Evolutionary conservation across 1,140 invertebrate species (phyloP), one percentile per base, ranked within the genome.

Genomic region (Leptopilina clavipes): DNA sequence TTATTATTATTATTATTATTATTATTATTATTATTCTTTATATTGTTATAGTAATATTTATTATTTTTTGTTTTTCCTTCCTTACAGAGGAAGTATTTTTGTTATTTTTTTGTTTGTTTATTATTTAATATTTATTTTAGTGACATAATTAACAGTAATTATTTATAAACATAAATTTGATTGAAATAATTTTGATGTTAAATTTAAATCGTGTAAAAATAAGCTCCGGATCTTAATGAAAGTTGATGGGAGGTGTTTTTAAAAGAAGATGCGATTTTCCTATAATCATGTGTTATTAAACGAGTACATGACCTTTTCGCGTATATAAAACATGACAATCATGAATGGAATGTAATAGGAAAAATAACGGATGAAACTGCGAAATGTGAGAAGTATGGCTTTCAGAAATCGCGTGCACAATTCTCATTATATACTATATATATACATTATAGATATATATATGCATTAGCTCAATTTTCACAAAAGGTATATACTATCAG

Each of bases 341-440:
- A 14, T 65, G 25, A 11, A 59, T 59, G 54, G 18, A 65, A 65
- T 65, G 59, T 31, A 65, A 65, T 65, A 14, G 59, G 59, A 65
- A 65, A 65, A 65, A 31, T 65, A 31, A 65, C 56, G 22, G 59
- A 65, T 31, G 59, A 79, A 76, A 79, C 74, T 31, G 48, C 74
- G 71, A 77, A 45, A 65, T 65, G 59, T 22, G 72, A 75, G 52
- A 73, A 43, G 72, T 22, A 71, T n/a, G 72, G 80, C 81, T 87
- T 87, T 87, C 83, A 80, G 85, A 84, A 81, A 84, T 89, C 86
- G 87, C 86, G 86, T 89, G 86, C 78, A 37, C 78, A 52, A 72
- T 70, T 81, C 82, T 82, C 79, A 85, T 88, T 87, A 87, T 82
- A 40, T 40, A 8, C 1, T 31, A 31, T n/a, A n/a, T n/a, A n/a